These are phyloP conservation scores for Hemichromis elongatus DNA, from an alignment of 2,113 vertebrate genomes.

Conservation along the genomic window DNA sequence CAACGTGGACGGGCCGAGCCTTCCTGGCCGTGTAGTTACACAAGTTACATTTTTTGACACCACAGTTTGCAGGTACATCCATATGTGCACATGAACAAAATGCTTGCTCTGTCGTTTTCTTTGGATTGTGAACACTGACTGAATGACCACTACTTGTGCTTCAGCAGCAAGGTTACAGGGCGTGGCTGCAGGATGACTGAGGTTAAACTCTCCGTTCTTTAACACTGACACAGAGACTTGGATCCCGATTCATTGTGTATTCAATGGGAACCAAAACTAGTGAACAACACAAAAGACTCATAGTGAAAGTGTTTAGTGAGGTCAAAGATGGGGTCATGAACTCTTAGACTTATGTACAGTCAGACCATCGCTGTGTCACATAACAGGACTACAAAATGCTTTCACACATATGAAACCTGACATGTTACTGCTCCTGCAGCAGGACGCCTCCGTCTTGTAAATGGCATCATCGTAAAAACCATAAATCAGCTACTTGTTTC, in stretches of 20 bases:
- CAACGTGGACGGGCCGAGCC: rapidly evolving
- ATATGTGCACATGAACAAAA: rapidly evolving
- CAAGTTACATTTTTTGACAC: not conserved
- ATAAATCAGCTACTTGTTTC: too few relatives aligned
- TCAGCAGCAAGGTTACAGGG: not conserved
- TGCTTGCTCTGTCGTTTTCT: not conserved
- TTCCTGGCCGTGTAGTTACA: too few relatives aligned
- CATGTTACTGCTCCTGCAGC: too few relatives aligned
- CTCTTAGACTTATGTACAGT: not conserved
- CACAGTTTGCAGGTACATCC: not conserved
- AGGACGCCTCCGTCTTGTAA: too few relatives aligned
- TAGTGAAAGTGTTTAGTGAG: not conserved
- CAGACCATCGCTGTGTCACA: too few relatives aligned
- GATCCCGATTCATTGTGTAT: too few relatives aligned
- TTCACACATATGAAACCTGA: too few relatives aligned
- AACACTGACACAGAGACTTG: not conserved
- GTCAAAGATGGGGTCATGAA: not conserved
- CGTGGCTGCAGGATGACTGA: not conserved
- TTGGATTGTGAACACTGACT: not conserved
- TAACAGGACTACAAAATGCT: too few relatives aligned
- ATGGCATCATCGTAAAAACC: too few relatives aligned
- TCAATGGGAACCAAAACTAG: not conserved
- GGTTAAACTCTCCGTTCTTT: not conserved
- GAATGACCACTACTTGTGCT: rapidly evolving
- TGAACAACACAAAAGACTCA: not conserved